Percentiles rank a stretch among this genome's conserved stretches.
Conservation (phyloP, 1,140 invertebrate genomes). For the Manduca sexta region DNA sequence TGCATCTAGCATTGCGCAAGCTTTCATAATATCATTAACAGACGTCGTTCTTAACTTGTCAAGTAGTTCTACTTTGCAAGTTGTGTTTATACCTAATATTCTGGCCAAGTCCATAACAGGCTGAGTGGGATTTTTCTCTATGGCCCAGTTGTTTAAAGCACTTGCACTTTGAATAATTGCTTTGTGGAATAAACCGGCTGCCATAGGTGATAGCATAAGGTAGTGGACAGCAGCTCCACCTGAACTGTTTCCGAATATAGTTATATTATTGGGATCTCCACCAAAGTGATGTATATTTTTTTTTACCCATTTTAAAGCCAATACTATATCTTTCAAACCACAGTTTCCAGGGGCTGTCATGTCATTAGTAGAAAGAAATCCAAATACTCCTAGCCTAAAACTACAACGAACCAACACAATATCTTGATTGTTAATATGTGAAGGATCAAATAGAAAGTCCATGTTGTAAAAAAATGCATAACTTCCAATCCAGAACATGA, state of each 20-base stretch:
- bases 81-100: conserved; percentile 40
- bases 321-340: conserved; percentile 77
- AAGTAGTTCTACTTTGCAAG: conserved; percentile 37
- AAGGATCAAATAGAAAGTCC: conserved; percentile 36
- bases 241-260: conserved; percentile 75
- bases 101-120: conserved; percentile 39
- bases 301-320: conserved; percentile 76
- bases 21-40: conserved; percentile 36
- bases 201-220: conserved; percentile 71
- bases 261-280: conserved; percentile 76
- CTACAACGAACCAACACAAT: conserved; percentile 54
- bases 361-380: conserved; percentile 57
- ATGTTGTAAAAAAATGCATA: conserved; percentile 31
- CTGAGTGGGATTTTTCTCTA: conserved; percentile 43
- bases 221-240: conserved; percentile 74
- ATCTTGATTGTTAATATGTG: conserved; percentile 38
- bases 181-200: conserved; percentile 73
- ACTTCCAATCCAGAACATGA: conserved; percentile 61
- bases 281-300: conserved; percentile 75
- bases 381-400: conserved; percentile 52
- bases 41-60: conserved; percentile 41
- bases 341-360: conserved; percentile 74
- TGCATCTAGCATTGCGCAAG: conserved; percentile 19
- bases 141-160: conserved; percentile 52
- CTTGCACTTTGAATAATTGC: conserved; percentile 57